Percentiles rank a stretch among this genome's conserved stretches.
These are phyloP conservation scores for Corythornis leucogaster DNA, from an alignment of 2,797 vertebrate genomes.

Conservation along the genomic window DNA sequence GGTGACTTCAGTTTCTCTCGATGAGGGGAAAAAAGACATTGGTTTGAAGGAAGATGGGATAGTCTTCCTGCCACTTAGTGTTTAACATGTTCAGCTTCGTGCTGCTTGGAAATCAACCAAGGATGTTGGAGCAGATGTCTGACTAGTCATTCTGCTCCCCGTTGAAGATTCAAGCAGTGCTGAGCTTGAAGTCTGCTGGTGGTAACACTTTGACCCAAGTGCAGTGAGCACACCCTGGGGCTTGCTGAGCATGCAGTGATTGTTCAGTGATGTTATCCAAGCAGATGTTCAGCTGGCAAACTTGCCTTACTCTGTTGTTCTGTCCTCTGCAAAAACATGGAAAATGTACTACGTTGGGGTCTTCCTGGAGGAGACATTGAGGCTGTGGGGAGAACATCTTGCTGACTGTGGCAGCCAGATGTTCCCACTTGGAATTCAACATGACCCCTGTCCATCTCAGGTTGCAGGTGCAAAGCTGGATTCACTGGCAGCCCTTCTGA, in stretches of 20 bases:
- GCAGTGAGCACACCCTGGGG: not conserved
- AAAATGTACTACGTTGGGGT: not conserved
- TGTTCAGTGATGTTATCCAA: not conserved
- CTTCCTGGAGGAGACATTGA: not conserved
- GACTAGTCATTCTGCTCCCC: not conserved
- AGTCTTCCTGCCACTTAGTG: not conserved
- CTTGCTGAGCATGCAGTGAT: not conserved
- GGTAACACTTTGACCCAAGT: not conserved
- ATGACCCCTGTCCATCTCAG: not conserved
- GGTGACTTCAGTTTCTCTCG: not conserved
- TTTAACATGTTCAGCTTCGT: constrained; percentile 6
- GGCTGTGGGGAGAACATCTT: not conserved
- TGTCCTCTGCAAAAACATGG: not conserved
- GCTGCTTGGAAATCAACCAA: constrained; percentile 31
- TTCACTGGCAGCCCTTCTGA: not conserved
- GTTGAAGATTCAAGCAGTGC: not conserved
- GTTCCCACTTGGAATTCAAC: not conserved
- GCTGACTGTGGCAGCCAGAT: not conserved
- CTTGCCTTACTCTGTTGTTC: not conserved
- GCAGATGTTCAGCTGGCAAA: not conserved
- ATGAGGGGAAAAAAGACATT: not conserved
- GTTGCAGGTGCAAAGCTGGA: not conserved
- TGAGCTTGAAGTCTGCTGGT: not conserved
- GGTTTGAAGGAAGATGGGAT: not conserved
- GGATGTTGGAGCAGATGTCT: not conserved